Conservation (phyloP, 2,797 vertebrate species). For the Siniperca obscura region DNA sequence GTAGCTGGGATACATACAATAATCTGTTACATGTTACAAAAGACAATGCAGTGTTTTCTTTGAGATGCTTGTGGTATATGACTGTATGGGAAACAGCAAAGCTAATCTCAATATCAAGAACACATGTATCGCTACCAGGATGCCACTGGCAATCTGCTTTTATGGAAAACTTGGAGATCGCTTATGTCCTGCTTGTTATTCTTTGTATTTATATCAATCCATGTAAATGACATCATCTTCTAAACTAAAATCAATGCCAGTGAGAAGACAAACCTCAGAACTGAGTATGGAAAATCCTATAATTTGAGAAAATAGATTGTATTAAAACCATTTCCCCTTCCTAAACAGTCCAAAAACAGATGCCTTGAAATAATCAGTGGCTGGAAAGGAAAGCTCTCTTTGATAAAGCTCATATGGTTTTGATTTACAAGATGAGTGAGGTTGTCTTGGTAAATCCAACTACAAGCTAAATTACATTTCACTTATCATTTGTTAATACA, state of each 20-base stretch:
- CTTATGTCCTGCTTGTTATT: slow-evolving; percentile 11
- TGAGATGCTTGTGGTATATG: background rate
- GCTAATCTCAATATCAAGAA: slow-evolving; percentile 24
- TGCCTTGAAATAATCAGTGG: slow-evolving; percentile 38
- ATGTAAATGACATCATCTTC: slow-evolving; percentile 31
- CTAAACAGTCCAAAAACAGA: slow-evolving; percentile 21
- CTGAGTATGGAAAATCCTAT: slow-evolving; percentile 20
- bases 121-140: slow-evolving; percentile 15
- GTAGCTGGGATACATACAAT: background rate
- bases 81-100: background rate
- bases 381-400: slow-evolving; percentile 21
- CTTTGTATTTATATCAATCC: slow-evolving; percentile 27
- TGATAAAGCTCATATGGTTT: slow-evolving; percentile 51
- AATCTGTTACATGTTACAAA: background rate
- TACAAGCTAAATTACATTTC: slow-evolving; percentile 39
- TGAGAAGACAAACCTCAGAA: slow-evolving; percentile 9
- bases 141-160: background rate
- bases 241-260: slow-evolving; percentile 27
- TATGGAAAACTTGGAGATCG: slow-evolving; percentile 13
- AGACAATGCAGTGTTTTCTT: slow-evolving; percentile 12
- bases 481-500: background rate
- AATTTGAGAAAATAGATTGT: slow-evolving; percentile 21
- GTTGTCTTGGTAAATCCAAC: slow-evolving; percentile 29
- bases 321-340: slow-evolving; percentile 27
- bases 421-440: slow-evolving; percentile 29